A percentile compares a stretch with the other conserved stretches of the same genome.
phyloP scores from a whole-genome alignment of 1,140 invertebrate species.

The Dermatophagoides farinae region DNA sequence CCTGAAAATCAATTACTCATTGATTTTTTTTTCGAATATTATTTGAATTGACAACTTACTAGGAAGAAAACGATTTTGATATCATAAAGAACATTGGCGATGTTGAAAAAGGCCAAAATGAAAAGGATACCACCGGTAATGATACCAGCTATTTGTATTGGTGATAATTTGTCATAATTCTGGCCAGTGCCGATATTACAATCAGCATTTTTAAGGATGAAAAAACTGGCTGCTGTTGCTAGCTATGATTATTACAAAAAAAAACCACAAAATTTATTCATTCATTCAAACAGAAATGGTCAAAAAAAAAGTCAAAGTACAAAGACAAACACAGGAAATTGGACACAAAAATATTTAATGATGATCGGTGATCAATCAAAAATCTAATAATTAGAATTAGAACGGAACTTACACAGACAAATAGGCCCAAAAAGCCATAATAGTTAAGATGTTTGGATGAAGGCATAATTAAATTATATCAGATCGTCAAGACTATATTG shows the following conservation, averaged over 20 bases:
- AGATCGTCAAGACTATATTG: background rate
- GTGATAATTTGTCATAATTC: slow-evolving; percentile 4
- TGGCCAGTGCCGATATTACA: background rate
- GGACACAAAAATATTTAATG: background rate
- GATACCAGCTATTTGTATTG: slow-evolving; percentile 5
- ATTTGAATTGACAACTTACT: background rate
- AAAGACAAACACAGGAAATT: no score
- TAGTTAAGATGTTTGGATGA: slow-evolving; percentile 9
- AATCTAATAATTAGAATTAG: background rate
- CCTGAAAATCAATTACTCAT: background rate
- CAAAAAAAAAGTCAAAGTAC: background rate
- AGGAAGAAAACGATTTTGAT: slow-evolving; percentile 10
- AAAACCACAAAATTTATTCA: background rate
- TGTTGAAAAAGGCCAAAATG: slow-evolving; percentile 10
- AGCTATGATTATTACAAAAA: background rate
- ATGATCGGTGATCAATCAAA: background rate
- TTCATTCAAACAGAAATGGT: background rate
- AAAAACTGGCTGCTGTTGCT: background rate
- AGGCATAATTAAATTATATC: slow-evolving; percentile 1
- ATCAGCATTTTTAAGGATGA: background rate
- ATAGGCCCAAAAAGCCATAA: slow-evolving; percentile 8
- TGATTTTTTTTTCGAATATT: no score
- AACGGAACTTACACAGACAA: slow-evolving; percentile 1
- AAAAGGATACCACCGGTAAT: slow-evolving; percentile 3
- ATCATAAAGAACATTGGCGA: slow-evolving; percentile 8